Percentiles rank a stretch among this genome's conserved stretches.
These are phyloP conservation scores for Leucophenga maculata DNA, from an alignment of 2,888 invertebrate genomes.

Conservation along the genomic window DNA sequence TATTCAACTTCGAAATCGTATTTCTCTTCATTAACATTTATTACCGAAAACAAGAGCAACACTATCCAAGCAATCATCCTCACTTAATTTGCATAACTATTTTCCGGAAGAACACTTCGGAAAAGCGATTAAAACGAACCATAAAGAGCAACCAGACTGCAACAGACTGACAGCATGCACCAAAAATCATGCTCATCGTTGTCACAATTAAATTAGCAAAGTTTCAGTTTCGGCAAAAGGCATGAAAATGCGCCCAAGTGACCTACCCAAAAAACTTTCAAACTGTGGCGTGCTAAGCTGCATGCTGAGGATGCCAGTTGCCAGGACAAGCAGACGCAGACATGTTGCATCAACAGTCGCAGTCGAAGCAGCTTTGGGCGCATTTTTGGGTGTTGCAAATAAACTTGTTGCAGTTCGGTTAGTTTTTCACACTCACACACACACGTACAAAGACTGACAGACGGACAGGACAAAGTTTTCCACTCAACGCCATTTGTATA, in stretches of 20 bases:
- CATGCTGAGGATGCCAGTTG: slow-evolving; percentile 6
- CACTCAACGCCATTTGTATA: too few species aligned
- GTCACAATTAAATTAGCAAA: slow-evolving; percentile 56
- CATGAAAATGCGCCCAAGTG: slow-evolving; percentile 21
- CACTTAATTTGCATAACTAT: slow-evolving; percentile 59
- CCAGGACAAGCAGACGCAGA: neutral
- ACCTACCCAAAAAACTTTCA: slow-evolving; percentile 18
- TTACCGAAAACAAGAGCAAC: too few species aligned
- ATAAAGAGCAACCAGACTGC: slow-evolving; percentile 21
- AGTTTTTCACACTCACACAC: neutral
- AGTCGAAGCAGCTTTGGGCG: too few species aligned
- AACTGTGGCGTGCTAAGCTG: slow-evolving; percentile 29
- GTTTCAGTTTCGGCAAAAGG: slow-evolving; percentile 16
- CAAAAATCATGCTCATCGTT: slow-evolving; percentile 45
- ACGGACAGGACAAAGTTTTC: too few species aligned
- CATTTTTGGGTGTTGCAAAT: too few species aligned
- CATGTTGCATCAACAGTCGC: too few species aligned
- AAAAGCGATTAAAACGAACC: slow-evolving; percentile 11
- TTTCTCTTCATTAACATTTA: too few species aligned
- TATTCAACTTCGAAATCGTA: too few species aligned
- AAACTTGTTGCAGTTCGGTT: too few species aligned
- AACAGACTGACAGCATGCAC: slow-evolving; percentile 9
- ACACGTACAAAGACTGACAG: neutral
- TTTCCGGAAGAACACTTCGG: slow-evolving; percentile 43
- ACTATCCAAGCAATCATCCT: slow-evolving; percentile 21